Evolutionary conservation across 2,113 vertebrate genomes (phyloP).

Genomic region (Nycticebus coucang): DNA sequence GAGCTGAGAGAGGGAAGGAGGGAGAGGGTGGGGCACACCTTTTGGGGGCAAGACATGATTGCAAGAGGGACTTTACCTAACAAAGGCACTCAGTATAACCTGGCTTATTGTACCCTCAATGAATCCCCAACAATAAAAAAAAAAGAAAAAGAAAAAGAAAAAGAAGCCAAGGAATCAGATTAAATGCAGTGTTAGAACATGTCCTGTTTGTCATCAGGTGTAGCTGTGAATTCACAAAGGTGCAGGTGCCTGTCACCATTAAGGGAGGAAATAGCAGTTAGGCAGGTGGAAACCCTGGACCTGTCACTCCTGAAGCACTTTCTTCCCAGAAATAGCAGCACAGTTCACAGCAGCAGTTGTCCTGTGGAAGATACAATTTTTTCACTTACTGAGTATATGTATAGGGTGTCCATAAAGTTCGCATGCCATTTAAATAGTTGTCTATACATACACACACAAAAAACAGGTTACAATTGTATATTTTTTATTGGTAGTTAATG

Average conservation of each 20-base stretch:
- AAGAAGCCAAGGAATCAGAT: neutral
- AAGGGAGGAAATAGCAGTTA: slow-evolving; percentile 46
- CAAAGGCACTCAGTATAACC: no score
- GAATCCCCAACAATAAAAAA: no score
- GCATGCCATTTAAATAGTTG: no score
- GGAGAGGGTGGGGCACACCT: no score
- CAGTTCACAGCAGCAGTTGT: neutral
- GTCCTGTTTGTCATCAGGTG: neutral
- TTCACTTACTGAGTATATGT: slow-evolving; percentile 6
- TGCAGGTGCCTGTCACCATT: slow-evolving; percentile 17
- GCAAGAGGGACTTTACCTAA: no score
- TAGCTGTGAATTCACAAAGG: neutral
- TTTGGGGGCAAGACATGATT: no score
- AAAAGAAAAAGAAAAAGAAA: neutral
- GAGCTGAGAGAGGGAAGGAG: no score
- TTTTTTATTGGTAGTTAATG: neutral
- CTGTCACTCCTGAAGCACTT: neutral
- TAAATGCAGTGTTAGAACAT: neutral
- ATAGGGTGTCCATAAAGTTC: neutral
- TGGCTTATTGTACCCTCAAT: no score
- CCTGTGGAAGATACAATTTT: neutral
- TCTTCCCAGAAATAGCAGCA: slow-evolving; percentile 32
- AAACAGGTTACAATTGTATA: neutral
- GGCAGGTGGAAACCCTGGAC: neutral
- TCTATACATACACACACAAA: neutral